Evolutionary conservation across 2,113 vertebrate species (phyloP), one percentile per base, ranked within the genome.

Genomic region (Saimiri boliviensis): DNA sequence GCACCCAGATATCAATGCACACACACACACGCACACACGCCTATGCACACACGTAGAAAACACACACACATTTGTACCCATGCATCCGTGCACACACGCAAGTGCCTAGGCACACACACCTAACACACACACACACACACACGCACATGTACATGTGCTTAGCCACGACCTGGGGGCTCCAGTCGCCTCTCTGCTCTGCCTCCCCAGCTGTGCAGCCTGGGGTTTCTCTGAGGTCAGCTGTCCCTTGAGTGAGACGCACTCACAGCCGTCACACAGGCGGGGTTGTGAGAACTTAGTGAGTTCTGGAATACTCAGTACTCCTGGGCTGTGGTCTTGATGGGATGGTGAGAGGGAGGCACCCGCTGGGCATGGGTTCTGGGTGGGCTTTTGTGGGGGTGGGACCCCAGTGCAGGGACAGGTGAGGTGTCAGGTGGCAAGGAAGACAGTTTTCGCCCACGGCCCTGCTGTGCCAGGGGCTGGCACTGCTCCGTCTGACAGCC

Each of bases 401-500:
- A 16, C 1, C 11, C 20, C 32, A 1, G 4, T 6, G 14, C 42
- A 10, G 47, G 32, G 21, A 54, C 10, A 23, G 56, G 20, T 4
- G 0, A 25, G 63, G 63, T 3, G 11, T 13, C 6, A 20, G n/a
- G 37, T 19, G 73, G 21, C 0, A 1, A 4, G 10, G 89, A 8
- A 58, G 17, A 42, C 40, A 8, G 79, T 42, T 16, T 30, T 54
- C 16, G 6, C 71, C 84, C 70, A 14, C 5, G 1, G 82, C 21
- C 23, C 54, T 32, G 45, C 25, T 2, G 45, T 5, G 37, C 42
- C 71, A 2, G 32, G 16, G 25, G 63, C 42, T 2, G 8, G 8
- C 13, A 6, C 54, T 1, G 19, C 93, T 49, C 52, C 8, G 37
- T 95, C 94, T 89, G 92, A 37, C 92, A 73, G 90, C 89, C 54